Evolutionary conservation across 1,140 invertebrate species (phyloP).

Genomic region (Hypsibius dujardini): DNA sequence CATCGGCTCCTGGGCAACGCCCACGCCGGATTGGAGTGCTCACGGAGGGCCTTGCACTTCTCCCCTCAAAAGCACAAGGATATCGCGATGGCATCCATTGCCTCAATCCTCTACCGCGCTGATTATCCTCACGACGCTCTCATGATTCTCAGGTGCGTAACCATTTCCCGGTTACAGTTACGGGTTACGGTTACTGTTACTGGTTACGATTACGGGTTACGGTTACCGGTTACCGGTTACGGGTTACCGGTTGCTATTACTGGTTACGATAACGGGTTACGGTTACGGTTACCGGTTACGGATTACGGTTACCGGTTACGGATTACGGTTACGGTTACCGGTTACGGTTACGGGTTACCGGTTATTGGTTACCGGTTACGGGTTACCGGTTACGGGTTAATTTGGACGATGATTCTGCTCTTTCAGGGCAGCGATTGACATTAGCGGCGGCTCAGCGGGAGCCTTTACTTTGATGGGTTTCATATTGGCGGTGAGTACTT

Average conservation of each 20-base stretch:
- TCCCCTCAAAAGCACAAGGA: slow-evolving; percentile 55
- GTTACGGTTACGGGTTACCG: too few species aligned
- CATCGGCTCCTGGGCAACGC: slow-evolving; percentile 63
- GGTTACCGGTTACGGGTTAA: too few species aligned
- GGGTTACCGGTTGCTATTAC: too few species aligned
- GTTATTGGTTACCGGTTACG: too few species aligned
- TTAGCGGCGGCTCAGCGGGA: slow-evolving; percentile 40
- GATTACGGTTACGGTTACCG: too few species aligned
- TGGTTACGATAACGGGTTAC: too few species aligned
- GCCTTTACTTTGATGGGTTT: not conserved
- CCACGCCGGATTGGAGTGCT: slow-evolving; percentile 58
- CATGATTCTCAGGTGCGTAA: slow-evolving; percentile 43
- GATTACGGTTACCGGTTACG: too few species aligned
- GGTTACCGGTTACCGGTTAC: too few species aligned
- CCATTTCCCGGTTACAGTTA: not conserved
- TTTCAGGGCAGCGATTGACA: slow-evolving; percentile 53
- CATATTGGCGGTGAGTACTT: not conserved
- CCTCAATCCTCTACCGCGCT: slow-evolving; percentile 58
- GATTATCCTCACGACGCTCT: slow-evolving; percentile 55
- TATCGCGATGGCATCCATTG: slow-evolving; percentile 57
- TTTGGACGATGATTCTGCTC: too few species aligned
- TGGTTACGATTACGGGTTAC: too few species aligned
- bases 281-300: too few species aligned
- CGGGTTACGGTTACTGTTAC: too few species aligned
- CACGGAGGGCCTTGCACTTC: slow-evolving; percentile 53